Percentiles rank a stretch among this genome's conserved stretches.
Evolutionary conservation across 2,888 invertebrate genomes (phyloP).

Genomic region (Aporophyla nigra): DNA sequence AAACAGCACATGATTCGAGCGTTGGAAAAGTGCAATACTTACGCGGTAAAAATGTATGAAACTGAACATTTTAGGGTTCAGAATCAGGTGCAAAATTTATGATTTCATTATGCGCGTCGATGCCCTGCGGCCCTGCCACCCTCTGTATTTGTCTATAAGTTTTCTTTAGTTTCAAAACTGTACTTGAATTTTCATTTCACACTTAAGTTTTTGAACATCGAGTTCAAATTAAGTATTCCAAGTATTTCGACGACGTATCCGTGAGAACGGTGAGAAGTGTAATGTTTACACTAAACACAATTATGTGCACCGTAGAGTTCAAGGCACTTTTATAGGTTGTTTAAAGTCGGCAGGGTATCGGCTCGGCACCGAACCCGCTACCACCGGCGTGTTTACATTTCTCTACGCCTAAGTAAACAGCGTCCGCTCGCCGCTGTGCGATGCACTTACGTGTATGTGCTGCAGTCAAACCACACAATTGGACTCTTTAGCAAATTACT

Average conservation of each 20-base stretch:
- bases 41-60: too few species aligned
- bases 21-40: too few species aligned
- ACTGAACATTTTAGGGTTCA: too few species aligned
- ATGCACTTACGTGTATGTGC: slow-evolving; percentile 64
- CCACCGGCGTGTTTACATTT: slow-evolving; percentile 77
- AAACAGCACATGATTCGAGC: too few species aligned
- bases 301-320: slow-evolving; percentile 77
- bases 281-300: slow-evolving; percentile 76
- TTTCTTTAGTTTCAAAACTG: slow-evolving; percentile 5
- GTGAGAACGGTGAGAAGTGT: slow-evolving; percentile 69
- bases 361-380: slow-evolving; percentile 68
- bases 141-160: neutral
- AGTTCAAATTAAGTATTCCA: slow-evolving; percentile 39
- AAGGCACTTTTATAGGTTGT: slow-evolving; percentile 76
- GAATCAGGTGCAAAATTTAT: too few species aligned
- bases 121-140: too few species aligned
- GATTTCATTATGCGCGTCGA: too few species aligned
- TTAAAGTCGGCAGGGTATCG: slow-evolving; percentile 66
- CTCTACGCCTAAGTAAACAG: slow-evolving; percentile 83
- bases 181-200: slow-evolving; percentile 10
- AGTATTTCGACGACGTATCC: slow-evolving; percentile 29
- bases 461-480: slow-evolving; percentile 55
- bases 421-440: slow-evolving; percentile 60
- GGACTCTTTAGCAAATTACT: slow-evolving; percentile 57
- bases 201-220: slow-evolving; percentile 15